Evolutionary conservation across 2,113 vertebrate genomes (phyloP), one percentile per base, ranked within the genome.

Genomic region (Conger conger): DNA sequence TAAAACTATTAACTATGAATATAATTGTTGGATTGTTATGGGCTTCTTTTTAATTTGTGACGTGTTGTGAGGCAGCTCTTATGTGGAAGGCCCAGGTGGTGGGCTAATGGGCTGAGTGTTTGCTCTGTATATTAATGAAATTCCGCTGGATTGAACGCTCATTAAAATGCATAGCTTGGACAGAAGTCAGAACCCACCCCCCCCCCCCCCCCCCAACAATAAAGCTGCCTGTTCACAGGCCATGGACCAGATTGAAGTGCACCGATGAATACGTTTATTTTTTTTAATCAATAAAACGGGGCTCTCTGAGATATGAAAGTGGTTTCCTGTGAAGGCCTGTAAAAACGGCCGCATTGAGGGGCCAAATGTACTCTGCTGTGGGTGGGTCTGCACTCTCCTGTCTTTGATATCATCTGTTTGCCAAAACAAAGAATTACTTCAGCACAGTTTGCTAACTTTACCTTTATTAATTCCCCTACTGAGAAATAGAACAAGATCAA

Each of bases 121-220:
- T 80, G 76, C 33, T 63, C 53, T 30, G 54, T 42, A 68, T 84
- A 50, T 79, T 68, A 80, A 84, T 84, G 53, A 84, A 63, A 42
- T 38, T n/a, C 27, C n/a, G 15, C n/a, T 30, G 23, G 83, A 79
- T 63, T 84, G 83, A n/a, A 53, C n/a, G 9, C 83, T 63, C 83
- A 63, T 63, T 78, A 63, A 53, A 79, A 60, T 78, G 45, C 42
- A 37, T 35, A 15, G 50, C 45, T 79, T 84, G 83, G 45, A 57
- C 36, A 45, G 18, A n/a, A 79, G 27, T 33, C 68, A 73, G n/a
- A 11, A 33, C n/a, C 11, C 9, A 27, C 37, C 68, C 27, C 4
- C 63, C 8, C 45, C 3, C 79, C 35, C 36, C 23, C 36, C 36
- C 17, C 42, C 35, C 42, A 53, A 42, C 68, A 53, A 30, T 42